phyloP scores from a whole-genome alignment of 2,888 invertebrate genomes.

The Aleiodes testaceus region DNA sequence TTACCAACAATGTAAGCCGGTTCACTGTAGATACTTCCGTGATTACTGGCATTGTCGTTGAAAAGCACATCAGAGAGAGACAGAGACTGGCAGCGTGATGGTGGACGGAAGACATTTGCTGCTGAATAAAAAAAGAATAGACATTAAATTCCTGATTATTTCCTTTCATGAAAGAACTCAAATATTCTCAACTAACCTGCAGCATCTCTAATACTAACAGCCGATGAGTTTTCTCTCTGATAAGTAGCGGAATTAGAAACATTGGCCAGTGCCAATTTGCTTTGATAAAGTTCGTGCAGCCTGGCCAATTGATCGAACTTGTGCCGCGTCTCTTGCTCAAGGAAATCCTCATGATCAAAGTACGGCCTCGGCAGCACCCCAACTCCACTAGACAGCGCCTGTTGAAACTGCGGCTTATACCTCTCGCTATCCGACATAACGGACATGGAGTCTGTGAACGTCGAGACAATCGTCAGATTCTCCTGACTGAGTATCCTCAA shows the following conservation, averaged over 20 bases:
- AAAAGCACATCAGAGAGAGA: conserved; percentile 81
- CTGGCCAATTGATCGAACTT: conserved; percentile 88
- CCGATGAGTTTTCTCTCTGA: conserved; percentile 72
- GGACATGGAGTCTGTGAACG: conserved; percentile 81
- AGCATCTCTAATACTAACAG: conserved; percentile 65
- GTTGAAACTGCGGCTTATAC: conserved; percentile 68
- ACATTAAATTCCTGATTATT: neutral
- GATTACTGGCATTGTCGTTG: conserved; percentile 80
- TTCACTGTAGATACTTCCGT: conserved; percentile 90
- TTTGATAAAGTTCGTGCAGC: conserved; percentile 87
- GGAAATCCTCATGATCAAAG: conserved; percentile 74
- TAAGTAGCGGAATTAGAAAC: conserved; percentile 79
- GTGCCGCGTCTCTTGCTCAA: conserved; percentile 73
- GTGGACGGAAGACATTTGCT: conserved; percentile 71
- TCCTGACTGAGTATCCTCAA: conserved; percentile 91
- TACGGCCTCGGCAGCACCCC: conserved; percentile 69
- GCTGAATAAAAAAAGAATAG: conserved; percentile 58
- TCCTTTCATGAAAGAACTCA: no score
- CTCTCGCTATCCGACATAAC: conserved; percentile 71
- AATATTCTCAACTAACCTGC: conserved; percentile 66
- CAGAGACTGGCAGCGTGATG: conserved; percentile 82
- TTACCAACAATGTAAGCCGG: conserved; percentile 80
- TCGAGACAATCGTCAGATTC: conserved; percentile 91
- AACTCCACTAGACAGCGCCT: conserved; percentile 58
- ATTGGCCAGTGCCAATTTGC: conserved; percentile 84